These are phyloP conservation scores for Cosmia trapezina DNA, from an alignment of 2,888 invertebrate species.

Conservation along the genomic window DNA sequence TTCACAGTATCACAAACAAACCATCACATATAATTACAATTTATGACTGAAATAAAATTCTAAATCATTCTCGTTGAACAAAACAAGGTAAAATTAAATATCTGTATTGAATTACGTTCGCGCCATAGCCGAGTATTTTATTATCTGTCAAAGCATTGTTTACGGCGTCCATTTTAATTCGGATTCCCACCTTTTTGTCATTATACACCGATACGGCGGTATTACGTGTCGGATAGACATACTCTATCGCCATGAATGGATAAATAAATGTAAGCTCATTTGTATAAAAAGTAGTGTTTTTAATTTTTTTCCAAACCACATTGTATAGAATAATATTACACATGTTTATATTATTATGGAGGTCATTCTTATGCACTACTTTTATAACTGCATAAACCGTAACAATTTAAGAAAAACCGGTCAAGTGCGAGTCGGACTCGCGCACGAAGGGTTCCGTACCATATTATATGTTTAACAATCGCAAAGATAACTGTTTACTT, in stretches of 20 bases:
- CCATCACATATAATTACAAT: slow-evolving; percentile 40
- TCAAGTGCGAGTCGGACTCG: no score
- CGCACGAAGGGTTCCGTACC: no score
- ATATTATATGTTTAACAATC: no score
- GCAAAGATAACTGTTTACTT: no score
- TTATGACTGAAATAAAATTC: slow-evolving; percentile 55
- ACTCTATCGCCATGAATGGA: neutral
- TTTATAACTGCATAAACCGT: neutral
- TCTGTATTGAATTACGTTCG: slow-evolving; percentile 73
- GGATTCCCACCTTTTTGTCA: slow-evolving; percentile 80
- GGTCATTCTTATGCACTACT: neutral
- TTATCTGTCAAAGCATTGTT: slow-evolving; percentile 76
- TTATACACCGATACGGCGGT: slow-evolving; percentile 71
- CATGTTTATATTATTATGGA: neutral
- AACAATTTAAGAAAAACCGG: neutral
- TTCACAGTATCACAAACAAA: slow-evolving; percentile 42
- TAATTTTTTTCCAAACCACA: no score
- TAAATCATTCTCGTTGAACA: slow-evolving; percentile 57
- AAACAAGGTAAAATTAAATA: slow-evolving; percentile 73
- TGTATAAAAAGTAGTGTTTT: no score
- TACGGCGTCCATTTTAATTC: slow-evolving; percentile 76
- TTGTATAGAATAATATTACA: neutral
- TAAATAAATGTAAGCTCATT: no score
- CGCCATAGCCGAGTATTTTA: slow-evolving; percentile 75
- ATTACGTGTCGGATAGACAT: slow-evolving; percentile 56